Conservation (phyloP, 1,140 invertebrate genomes). For the Aphis craccivora region DNA sequence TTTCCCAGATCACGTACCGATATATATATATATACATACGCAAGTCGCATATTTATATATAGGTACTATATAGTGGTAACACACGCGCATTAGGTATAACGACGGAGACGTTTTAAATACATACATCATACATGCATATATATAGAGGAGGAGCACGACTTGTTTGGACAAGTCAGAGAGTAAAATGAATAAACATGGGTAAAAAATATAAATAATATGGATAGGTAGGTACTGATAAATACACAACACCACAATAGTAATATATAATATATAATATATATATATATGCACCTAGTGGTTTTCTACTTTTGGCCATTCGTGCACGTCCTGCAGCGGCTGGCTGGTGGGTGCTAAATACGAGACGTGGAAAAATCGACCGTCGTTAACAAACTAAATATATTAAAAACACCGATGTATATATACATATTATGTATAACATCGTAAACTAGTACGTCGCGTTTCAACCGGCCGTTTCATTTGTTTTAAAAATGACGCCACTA, state of each 20-base stretch:
- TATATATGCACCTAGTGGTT: not conserved
- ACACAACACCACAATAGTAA: not conserved
- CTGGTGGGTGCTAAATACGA: constrained; percentile 36
- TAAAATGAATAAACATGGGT: constrained; percentile 24
- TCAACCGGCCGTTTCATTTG: constrained; percentile 34
- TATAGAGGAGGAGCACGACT: not conserved
- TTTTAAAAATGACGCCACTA: constrained; percentile 34
- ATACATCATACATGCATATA: not conserved
- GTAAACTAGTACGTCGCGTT: constrained; percentile 29
- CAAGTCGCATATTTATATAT: not conserved
- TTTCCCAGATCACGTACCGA: constrained; percentile 1
- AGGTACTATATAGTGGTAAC: not conserved
- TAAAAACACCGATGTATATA: not conserved
- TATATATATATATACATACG: not conserved
- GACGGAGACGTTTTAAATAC: not conserved
- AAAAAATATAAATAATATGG: constrained; percentile 14
- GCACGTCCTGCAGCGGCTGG: not conserved
- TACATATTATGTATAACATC: not conserved
- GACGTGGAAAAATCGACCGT: constrained; percentile 48
- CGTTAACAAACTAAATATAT: constrained; percentile 49
- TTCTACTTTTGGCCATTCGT: constrained; percentile 15
- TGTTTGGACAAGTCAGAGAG: constrained; percentile 14
- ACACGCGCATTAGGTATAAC: not conserved
- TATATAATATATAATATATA: not conserved
- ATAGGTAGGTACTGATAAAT: not conserved